Evolutionary conservation across 2,113 vertebrate species (phyloP).

Genomic region (Osmerus mordax): DNA sequence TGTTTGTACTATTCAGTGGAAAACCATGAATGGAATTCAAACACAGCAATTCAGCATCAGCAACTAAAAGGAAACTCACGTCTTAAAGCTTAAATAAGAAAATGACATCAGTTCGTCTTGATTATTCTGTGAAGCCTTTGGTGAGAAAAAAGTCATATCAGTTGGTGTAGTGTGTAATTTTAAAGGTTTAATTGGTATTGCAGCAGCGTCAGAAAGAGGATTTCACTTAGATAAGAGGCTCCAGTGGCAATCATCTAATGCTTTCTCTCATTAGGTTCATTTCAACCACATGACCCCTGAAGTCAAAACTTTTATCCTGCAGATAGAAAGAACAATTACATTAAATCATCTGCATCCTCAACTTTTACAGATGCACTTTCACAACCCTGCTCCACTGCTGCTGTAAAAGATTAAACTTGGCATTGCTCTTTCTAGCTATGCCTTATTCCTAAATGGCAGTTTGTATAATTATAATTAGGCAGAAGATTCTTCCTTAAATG

Average conservation of each 20-base stretch:
- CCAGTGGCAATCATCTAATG: slow-evolving; percentile 7
- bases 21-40: too few relatives aligned
- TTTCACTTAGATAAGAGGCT: background rate
- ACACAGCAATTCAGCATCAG: background rate
- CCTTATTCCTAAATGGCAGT: slow-evolving; percentile 37
- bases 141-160: too few relatives aligned
- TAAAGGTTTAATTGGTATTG: background rate
- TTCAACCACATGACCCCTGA: slow-evolving; percentile 15
- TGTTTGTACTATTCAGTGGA: too few relatives aligned
- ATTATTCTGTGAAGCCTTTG: background rate
- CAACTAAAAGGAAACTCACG: background rate
- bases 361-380: slow-evolving; percentile 28
- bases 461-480: slow-evolving; percentile 46
- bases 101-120: background rate
- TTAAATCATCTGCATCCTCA: slow-evolving; percentile 37
- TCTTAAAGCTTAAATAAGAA: background rate
- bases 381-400: background rate
- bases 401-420: slow-evolving; percentile 35
- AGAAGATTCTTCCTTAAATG: slow-evolving; percentile 39
- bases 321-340: slow-evolving; percentile 37
- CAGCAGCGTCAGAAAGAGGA: background rate
- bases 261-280: slow-evolving; percentile 8
- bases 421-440: slow-evolving; percentile 43
- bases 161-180: too few relatives aligned
- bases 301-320: slow-evolving; percentile 40